Conservation (phyloP, 2,888 invertebrate species). For the Allophyes oxyacanthae region DNA sequence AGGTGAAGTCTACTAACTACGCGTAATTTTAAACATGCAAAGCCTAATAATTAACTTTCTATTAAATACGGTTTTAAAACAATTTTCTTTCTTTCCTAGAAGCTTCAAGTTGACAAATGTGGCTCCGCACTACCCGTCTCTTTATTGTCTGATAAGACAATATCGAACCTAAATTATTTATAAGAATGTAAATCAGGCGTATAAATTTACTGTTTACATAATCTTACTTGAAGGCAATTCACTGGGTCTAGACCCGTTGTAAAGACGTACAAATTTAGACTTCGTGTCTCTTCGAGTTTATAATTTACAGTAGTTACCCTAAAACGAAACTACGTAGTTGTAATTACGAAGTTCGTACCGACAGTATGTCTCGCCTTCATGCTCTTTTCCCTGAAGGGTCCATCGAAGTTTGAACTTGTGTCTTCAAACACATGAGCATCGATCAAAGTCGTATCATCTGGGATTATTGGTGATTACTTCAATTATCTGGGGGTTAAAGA, state of each 20-base stretch:
- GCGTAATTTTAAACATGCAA: no score
- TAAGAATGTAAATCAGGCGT: constrained; percentile 6
- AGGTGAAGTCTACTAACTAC: no score
- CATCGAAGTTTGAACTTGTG: constrained; percentile 18
- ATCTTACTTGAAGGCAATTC: constrained; percentile 14
- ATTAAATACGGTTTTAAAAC: no score
- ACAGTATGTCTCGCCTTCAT: constrained; percentile 23
- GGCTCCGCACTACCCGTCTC: not conserved
- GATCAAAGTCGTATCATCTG: constrained; percentile 32
- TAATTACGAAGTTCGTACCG: constrained; percentile 40
- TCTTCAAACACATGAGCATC: constrained; percentile 31
- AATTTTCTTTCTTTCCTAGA: no score
- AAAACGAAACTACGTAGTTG: constrained; percentile 40
- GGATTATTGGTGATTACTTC: constrained; percentile 35
- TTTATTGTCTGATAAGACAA: constrained; percentile 1
- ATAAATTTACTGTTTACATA: constrained; percentile 6
- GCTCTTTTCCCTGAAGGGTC: constrained; percentile 29
- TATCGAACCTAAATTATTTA: not conserved
- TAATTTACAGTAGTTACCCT: constrained; percentile 46
- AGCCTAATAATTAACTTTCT: no score
- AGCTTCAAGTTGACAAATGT: no score
- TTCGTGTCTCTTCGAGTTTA: constrained; percentile 35
- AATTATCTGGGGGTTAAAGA: constrained; percentile 36
- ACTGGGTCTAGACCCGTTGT: constrained; percentile 1
- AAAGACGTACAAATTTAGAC: constrained; percentile 27